Evolutionary conservation across 1,140 invertebrate species (phyloP), one percentile per base, ranked within the genome.

Genomic region (Teleogryllus occipitalis): DNA sequence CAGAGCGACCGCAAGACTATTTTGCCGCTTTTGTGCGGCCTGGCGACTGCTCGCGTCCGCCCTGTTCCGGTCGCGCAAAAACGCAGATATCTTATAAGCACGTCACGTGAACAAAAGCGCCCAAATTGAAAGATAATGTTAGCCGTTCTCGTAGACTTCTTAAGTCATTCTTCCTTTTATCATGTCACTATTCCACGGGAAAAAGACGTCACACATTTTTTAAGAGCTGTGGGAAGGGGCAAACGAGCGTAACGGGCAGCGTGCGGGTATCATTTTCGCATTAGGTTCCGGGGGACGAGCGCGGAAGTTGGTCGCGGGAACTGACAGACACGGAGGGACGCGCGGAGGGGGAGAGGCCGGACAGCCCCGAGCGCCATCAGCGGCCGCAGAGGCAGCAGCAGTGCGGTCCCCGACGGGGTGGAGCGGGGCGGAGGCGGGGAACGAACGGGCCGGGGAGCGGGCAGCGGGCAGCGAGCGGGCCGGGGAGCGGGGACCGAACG

Each of bases 91-190:
- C 10, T 65, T 65, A 65, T 10, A 65, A 10, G 54, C 54, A 14
- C 10, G 54, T 65, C 54, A 18, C 10, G 10, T 65, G 54, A 65
- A 65, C 54, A 65, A 65, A 65, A 39, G 27, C 27, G 54, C 54
- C 54, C 54, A 65, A 65, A 65, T 65, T 65, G 54, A 65, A 65
- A 65, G 54, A 65, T 65, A 65, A 65, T 65, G 54, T 65, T 65
- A 7, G 54, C 54, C 10, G 54, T 65, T 10, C 54, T 65, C 54
- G 54, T 65, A 10, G 54, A 65, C 54, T 65, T 65, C 54, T 65
- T 65, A 65, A 65, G 54, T 65, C 54, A 65, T 65, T 65, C 54
- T 65, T 65, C 54, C 18, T 65, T 65, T 65, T 18, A 65, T 65
- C 54, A 65, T 65, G 54, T 65, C 54, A 65, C 10, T 65, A 18